Base-by-base conservation (phyloP, 2,888 invertebrate genomes). In the Rhingia rostrata region DNA sequence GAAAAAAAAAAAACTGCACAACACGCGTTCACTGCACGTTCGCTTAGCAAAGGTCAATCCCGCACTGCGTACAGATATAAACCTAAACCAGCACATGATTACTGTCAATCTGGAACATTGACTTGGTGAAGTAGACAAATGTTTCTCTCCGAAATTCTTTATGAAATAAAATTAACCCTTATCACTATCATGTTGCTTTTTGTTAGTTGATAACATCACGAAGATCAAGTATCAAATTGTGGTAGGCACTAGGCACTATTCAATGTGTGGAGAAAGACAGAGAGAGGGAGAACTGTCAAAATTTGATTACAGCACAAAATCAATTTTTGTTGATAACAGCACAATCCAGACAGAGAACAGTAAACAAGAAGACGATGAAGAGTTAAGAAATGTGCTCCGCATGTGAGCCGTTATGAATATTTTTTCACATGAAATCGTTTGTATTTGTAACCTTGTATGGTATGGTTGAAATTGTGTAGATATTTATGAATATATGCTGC, bases 21-120 rank as follows among this genome's bases (percentile, higher is more conserved):
- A 22, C 22, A 22, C 22, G 22, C 22, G 22, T n/a, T 22, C n/a
- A 45, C 49, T 49, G n/a, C 47, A 43, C 32, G 61, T 60, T 22
- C 12, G 33, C 49, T 49, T 51, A 22, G n/a, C 30, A 53, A 66
- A 51, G 51, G 67, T 41, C 67, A 51, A 45, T 60, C 12, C 4
- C 43, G 37, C 35, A 67, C 67, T 77, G 67, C 12, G 12, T 41
- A 35, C 9, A 49, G 37, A 58, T 10, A n/a, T 10, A 39, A 7
- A 67, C 45, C 64, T 10, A 39, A 12, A n/a, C 6, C 45, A 61
- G 51, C 72, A 79, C 56, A 83, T 78, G 54, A 56, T 73, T 32
- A 61, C 60, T 56, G 66, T 58, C 64, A 66, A 56, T 63, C 12
- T 10, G 32, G 30, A 12, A 60, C 60, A 41, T 53, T 37, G 49